Base-by-base conservation (phyloP, 2,113 vertebrate species). In the Lepus timidus region DNA sequence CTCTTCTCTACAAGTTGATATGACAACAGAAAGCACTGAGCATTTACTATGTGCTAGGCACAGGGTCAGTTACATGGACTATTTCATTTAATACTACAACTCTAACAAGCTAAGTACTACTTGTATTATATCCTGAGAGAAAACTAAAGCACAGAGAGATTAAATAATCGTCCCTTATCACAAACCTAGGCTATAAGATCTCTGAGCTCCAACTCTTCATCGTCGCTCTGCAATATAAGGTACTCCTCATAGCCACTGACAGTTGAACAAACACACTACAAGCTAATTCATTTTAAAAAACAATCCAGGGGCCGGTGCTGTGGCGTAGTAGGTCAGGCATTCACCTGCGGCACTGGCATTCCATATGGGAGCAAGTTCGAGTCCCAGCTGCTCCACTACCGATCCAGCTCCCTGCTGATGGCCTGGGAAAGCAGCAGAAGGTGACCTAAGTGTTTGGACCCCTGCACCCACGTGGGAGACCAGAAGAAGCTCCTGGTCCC, bases 61-160 rank as follows among this genome's bases (percentile, higher is more conserved):
- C 65, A 55, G 62, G 33, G 25, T 27, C 27, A 44, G 64, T 90
- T 67, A 61, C 9, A 27, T 51, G 23, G 33, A 52, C 16, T 23
- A 52, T 58, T 84, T 87, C 76, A 87, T 39, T 65, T 64, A 44
- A 10, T 90, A 68, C 33, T 73, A 61, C 31, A 89, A 65, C 4
- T 51, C 65, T 84, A 61, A 84, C 76, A 79, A 90, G 81, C 9
- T 74, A 88, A 94, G 23, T 82, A 55, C n/a, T 83, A 73, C 39
- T 33, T 44, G 44, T 44, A 65, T 33, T 61, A 83, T 33, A 68
- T 31, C 36, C 76, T 87, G 76, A 62, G n/a, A 83, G 67, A 90
- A 93, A 90, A 95, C 55, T 29, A 39, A 79, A 68, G 23, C 25
- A 70, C 62, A 36, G 17, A 90, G 44, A 94, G n/a, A 80, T 70